Evolutionary conservation across 64 coral and sea anemone species (phyloP).

Genomic region (Pocillopora damicornis): DNA sequence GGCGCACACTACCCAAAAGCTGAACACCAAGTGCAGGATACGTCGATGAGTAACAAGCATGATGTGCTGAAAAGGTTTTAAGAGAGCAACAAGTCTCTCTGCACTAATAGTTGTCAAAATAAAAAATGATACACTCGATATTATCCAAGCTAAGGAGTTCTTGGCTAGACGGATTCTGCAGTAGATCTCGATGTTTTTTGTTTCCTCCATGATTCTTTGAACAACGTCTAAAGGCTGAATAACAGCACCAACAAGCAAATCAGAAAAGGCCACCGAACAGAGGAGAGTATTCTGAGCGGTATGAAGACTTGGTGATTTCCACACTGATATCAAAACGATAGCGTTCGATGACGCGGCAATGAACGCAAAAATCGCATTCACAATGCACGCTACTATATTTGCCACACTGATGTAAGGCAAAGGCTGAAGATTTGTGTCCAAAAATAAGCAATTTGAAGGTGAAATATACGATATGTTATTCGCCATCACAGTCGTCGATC

Average conservation of each 20-base stretch:
- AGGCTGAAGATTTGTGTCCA: neutral
- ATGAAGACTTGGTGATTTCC: conserved; percentile 18
- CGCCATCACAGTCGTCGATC: neutral
- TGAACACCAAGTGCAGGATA: neutral
- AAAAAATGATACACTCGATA: conserved; percentile 1
- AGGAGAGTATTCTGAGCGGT: conserved; percentile 12
- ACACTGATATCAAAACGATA: conserved; percentile 1
- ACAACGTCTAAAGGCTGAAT: conserved; percentile 9
- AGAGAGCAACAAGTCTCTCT: conserved; percentile 12
- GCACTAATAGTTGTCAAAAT: conserved; percentile 5
- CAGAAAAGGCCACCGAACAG: conserved; percentile 2
- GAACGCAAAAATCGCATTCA: neutral
- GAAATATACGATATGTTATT: neutral
- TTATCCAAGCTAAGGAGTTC: neutral
- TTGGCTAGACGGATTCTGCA: neutral
- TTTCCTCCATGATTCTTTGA: neutral
- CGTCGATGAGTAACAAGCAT: neutral
- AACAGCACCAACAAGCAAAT: conserved; percentile 11
- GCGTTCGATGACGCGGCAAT: conserved; percentile 11
- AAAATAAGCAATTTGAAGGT: neutral
- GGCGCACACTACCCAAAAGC: neutral
- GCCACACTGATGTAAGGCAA: neutral
- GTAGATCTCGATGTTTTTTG: neutral
- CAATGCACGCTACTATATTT: neutral
- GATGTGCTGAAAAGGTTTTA: neutral